Evolutionary conservation across 2,113 vertebrate genomes (phyloP).

Genomic region (Dolichallabes microphthalmus): DNA sequence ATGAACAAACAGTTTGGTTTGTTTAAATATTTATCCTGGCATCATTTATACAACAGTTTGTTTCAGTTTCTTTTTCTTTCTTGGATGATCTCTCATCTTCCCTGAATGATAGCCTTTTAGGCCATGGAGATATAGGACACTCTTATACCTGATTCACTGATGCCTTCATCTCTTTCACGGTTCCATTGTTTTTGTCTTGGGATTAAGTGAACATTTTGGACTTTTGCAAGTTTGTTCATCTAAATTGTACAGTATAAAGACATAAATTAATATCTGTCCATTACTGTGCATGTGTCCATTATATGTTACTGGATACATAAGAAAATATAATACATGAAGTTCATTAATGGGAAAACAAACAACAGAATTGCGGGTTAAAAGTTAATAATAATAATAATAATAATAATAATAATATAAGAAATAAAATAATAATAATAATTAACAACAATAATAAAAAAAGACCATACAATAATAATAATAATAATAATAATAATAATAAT

Average conservation of each 20-base stretch:
- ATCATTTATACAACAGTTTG: background rate
- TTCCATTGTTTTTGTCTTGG: background rate
- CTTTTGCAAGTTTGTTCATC: background rate
- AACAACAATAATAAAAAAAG: too few relatives aligned
- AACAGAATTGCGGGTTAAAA: background rate
- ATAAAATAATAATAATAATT: background rate
- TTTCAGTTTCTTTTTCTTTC: background rate
- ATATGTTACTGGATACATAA: too few relatives aligned
- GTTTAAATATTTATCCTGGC: background rate
- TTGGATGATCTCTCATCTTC: background rate
- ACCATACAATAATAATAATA: background rate
- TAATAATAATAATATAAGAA: background rate
- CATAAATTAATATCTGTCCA: background rate
- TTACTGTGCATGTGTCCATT: too few relatives aligned
- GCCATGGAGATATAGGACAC: background rate
- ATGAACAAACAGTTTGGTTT: background rate
- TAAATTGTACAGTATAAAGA: background rate
- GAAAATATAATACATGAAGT: background rate
- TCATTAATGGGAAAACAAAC: background rate
- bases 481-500: too few relatives aligned
- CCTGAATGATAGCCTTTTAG: background rate
- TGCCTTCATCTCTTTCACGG: background rate
- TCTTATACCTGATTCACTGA: background rate
- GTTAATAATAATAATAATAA: background rate
- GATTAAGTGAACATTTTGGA: background rate